Evolutionary conservation across 2,113 vertebrate species (phyloP), one percentile per base, ranked within the genome.

Genomic region (Cynoglossus semilaevis): DNA sequence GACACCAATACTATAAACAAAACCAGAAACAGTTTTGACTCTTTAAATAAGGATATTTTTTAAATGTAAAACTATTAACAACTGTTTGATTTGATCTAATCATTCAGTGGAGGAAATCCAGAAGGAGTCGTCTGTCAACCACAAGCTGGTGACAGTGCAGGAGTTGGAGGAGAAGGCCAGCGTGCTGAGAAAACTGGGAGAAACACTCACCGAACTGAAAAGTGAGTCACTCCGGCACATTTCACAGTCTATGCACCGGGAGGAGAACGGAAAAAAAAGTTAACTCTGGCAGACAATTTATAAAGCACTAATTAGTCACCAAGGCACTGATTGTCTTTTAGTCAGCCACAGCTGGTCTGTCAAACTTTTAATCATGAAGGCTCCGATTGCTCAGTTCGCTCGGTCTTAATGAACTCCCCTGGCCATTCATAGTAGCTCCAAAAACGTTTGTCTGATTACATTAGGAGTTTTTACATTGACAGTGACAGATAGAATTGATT

Each of bases 41-140:
- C n/a, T n/a, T n/a, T n/a, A n/a, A n/a, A n/a, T n/a, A n/a, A n/a
- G n/a, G n/a, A n/a, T n/a, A n/a, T n/a, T n/a, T n/a, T n/a, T n/a
- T n/a, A n/a, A n/a, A n/a, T n/a, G n/a, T n/a, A n/a, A n/a, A n/a
- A n/a, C n/a, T n/a, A n/a, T n/a, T n/a, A n/a, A n/a, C n/a, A n/a
- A n/a, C n/a, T n/a, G n/a, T n/a, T n/a, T n/a, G n/a, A n/a, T n/a
- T n/a, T n/a, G n/a, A n/a, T n/a, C n/a, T n/a, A n/a, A n/a, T n/a
- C n/a, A n/a, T n/a, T 94, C 95, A 0, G 94, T 98, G 90, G 96
- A 98, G 58, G 96, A 93, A 87, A 94, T 98, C 85, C 95, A 98
- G 87, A 94, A 94, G 81, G 96, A 97, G 41, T 86, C 93, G 42
- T 89, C 92, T 9, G 93, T 96, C 84, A 96, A 88, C 85, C 95